These are phyloP conservation scores for Sciurus niger DNA, from an alignment of 2,113 vertebrate species.

Conservation along the genomic window DNA sequence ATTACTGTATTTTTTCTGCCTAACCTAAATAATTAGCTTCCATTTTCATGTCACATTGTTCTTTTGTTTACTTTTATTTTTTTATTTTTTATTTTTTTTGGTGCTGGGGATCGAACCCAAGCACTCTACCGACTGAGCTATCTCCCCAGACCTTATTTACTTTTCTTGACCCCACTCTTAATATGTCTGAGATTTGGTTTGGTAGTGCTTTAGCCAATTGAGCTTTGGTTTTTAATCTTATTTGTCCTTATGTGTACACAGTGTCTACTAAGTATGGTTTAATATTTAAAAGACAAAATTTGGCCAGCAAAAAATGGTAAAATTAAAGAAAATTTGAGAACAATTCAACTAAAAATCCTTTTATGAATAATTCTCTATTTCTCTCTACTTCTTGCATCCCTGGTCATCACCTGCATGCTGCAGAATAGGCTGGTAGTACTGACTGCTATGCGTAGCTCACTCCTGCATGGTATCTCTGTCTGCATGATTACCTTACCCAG, in stretches of 20 bases:
- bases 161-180: not conserved
- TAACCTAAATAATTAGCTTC: conserved; percentile 19
- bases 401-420: not conserved
- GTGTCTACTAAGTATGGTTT: conserved; percentile 21
- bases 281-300: conserved; percentile 6
- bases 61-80: not conserved
- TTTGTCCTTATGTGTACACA: not conserved
- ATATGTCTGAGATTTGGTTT: conserved; percentile 19
- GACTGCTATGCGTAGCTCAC: not conserved
- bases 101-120: too few species aligned
- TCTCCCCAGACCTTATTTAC: not conserved
- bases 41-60: conserved; percentile 5
- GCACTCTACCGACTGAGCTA: too few species aligned
- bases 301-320: not conserved
- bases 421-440: not conserved
- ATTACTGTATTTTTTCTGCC: conserved; percentile 31
- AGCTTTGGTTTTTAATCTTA: conserved; percentile 22
- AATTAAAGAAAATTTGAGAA: conserved; percentile 33
- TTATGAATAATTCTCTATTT: not conserved
- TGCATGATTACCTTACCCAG: not conserved
- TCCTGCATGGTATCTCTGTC: not conserved
- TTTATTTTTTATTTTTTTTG: too few species aligned
- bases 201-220: not conserved
- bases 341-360: not conserved
- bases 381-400: not conserved